Evolutionary conservation across 2,888 invertebrate genomes (phyloP), one percentile per base, ranked within the genome.

Genomic region (Diarsia dahlii): DNA sequence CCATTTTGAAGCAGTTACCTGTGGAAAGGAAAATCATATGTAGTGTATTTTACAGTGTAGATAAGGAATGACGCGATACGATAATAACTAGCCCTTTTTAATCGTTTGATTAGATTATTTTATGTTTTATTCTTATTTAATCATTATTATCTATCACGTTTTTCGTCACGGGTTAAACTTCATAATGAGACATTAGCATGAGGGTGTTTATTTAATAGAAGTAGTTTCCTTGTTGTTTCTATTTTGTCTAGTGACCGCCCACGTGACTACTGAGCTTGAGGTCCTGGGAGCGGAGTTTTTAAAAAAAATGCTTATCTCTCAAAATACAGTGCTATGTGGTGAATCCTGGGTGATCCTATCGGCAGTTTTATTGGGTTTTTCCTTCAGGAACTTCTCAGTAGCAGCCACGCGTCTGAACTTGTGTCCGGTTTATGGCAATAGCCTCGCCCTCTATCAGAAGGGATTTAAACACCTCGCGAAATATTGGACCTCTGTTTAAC

Each of bases 71-170:
- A 73, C 63, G 54, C 1, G n/a, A 64, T 45, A 20, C 39, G 60
- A 71, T 76, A 75, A 20, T 18, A 66, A 63, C 39, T 48, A 71
- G 28, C 54, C 34, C 18, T 63, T 60, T 60, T 54, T 63, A 82
- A 77, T 72, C 63, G 56, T 58, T 67, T 52, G 85, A 82, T 82
- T 77, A 82, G 82, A 84, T 81, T 58, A 73, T 56, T 72, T 46
- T 52, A 66, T 70, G 20, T 71, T 60, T n/a, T 28, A 46, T 28
- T 58, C 58, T 76, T 58, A 81, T 76, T 71, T 79, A 58, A 71
- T 39, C 15, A 10, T 65, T 58, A 80, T 71, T 63, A 80, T 66
- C 48, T 18, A n/a, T n/a, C n/a, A n/a, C n/a, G n/a, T n/a, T n/a
- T n/a, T n/a, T n/a, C n/a, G 56, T 66, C 50, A 81, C 63, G 58